Percentiles rank a stretch among this genome's conserved stretches.
These are phyloP conservation scores for Onychomys leucogaster DNA, from an alignment of 2,797 vertebrate genomes.

Conservation along the genomic window DNA sequence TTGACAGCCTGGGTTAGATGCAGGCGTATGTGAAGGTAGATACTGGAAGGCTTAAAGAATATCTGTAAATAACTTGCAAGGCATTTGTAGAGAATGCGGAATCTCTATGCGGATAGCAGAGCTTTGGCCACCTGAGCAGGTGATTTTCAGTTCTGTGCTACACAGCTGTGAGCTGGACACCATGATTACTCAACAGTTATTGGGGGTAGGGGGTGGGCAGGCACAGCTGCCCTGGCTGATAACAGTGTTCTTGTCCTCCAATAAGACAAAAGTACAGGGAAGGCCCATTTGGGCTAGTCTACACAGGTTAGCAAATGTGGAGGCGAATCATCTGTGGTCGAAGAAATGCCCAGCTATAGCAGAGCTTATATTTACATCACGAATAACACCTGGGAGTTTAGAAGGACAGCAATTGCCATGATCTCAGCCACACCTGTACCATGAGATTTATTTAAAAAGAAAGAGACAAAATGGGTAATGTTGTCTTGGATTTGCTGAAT, in stretches of 20 bases:
- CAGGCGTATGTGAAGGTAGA: conserved; percentile 25
- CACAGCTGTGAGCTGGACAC: neutral
- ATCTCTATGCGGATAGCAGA: neutral
- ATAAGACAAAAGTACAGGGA: neutral
- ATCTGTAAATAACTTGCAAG: conserved; percentile 1
- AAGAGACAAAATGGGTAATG: neutral
- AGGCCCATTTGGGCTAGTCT: neutral
- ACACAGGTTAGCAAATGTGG: neutral
- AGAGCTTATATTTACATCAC: neutral
- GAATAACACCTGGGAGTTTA: neutral
- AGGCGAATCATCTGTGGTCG: neutral
- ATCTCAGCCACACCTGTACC: neutral
- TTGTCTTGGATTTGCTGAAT: conserved; percentile 17
- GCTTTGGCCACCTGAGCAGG: neutral
- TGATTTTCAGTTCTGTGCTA: neutral
- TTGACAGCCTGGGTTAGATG: conserved; percentile 66
- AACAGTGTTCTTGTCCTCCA: neutral
- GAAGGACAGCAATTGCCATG: neutral
- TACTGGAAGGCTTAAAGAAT: conserved; percentile 12
- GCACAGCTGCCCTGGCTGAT: neutral
- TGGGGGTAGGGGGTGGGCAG: neutral
- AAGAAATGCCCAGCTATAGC: neutral
- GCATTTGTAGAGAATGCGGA: neutral
- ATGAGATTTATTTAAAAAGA: conserved; percentile 8
- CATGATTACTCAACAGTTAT: neutral